phyloP scores from a whole-genome alignment of 1,140 invertebrate genomes.

The Pomacea maculata region DNA sequence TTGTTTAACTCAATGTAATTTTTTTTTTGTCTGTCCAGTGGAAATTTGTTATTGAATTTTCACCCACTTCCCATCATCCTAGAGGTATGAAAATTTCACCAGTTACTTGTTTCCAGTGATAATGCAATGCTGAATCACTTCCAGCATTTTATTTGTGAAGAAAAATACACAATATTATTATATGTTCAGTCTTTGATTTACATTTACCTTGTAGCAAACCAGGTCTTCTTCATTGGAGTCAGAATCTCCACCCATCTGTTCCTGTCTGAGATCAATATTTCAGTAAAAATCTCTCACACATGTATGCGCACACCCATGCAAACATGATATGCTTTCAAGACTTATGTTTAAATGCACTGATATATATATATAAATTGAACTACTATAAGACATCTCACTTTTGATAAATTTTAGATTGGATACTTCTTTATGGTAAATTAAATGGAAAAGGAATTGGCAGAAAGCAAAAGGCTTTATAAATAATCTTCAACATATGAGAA shows the following conservation, averaged over 20 bases:
- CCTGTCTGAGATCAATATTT: slow-evolving; percentile 6
- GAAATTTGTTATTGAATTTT: no score
- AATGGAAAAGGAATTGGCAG: background rate
- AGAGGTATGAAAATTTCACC: no score
- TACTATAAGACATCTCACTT: no score
- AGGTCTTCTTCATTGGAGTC: slow-evolving; percentile 9
- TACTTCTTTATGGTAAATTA: background rate
- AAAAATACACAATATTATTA: background rate
- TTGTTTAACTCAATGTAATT: no score
- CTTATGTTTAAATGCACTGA: background rate
- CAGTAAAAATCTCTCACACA: background rate
- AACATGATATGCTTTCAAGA: background rate
- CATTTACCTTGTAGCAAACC: slow-evolving; percentile 7
- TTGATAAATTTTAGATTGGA: background rate
- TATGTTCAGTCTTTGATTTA: background rate
- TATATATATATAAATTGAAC: background rate
- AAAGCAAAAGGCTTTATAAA: background rate
- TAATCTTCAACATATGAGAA: no score
- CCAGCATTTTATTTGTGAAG: no score
- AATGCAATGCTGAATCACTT: no score
- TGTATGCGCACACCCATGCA: background rate
- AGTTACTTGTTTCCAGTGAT: no score
- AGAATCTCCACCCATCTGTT: slow-evolving; percentile 7
- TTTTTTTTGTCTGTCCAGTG: no score
- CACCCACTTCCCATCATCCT: no score